A percentile compares a stretch with the other conserved stretches of the same genome.
Evolutionary conservation across 2,113 vertebrate species (phyloP).

Genomic region (Trematomus loennbergii): DNA sequence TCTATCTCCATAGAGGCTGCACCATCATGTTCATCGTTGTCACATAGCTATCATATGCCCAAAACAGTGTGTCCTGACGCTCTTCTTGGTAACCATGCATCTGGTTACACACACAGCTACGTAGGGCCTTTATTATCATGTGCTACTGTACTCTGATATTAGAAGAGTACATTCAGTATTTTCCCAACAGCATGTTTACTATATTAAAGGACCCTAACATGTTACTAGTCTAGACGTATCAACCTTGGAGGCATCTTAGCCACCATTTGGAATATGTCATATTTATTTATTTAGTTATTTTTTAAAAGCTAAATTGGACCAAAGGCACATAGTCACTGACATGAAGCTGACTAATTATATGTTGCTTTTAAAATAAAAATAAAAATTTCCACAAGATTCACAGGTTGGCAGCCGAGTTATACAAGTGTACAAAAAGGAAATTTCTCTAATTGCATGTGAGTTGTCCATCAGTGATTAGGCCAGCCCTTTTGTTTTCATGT

Average conservation of each 20-base stretch:
- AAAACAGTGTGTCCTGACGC: too few relatives aligned
- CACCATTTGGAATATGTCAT: too few relatives aligned
- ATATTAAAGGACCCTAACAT: neutral
- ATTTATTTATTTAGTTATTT: too few relatives aligned
- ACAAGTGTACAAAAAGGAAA: constrained; percentile 7
- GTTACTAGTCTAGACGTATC: neutral
- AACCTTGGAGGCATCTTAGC: neutral
- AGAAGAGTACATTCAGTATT: neutral
- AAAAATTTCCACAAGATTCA: constrained; percentile 20
- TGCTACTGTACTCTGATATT: neutral
- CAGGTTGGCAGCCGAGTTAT: constrained; percentile 27
- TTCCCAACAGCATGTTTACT: neutral
- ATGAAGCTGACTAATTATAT: neutral
- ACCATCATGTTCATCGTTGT: too few relatives aligned
- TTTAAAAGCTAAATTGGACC: too few relatives aligned
- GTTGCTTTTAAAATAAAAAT: neutral
- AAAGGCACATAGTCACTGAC: neutral
- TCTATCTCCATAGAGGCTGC: too few relatives aligned
- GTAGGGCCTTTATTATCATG: too few relatives aligned
- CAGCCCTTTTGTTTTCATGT: constrained; percentile 22
- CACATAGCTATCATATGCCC: too few relatives aligned
- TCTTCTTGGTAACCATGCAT: too few relatives aligned
- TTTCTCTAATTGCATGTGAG: neutral
- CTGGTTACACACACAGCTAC: too few relatives aligned
- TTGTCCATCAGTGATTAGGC: constrained; percentile 24